Conservation (phyloP, 2,113 vertebrate genomes). For the Marmota flaviventris region DNA sequence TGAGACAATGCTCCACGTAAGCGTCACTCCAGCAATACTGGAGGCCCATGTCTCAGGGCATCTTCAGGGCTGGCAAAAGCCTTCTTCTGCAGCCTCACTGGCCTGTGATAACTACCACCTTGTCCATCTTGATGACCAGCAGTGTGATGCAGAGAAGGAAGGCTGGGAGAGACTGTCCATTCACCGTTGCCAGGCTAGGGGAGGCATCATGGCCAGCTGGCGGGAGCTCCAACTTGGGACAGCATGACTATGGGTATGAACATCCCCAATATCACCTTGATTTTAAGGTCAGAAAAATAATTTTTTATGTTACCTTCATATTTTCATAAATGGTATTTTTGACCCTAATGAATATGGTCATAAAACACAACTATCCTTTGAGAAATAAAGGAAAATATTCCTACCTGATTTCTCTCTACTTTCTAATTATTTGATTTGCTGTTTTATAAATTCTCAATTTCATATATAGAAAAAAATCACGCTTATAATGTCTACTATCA, state of each 20-base stretch:
- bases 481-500: not conserved
- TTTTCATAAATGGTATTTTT: not conserved
- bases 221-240: not conserved
- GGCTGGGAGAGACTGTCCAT: slow-evolving; percentile 90
- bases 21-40: slow-evolving; percentile 91
- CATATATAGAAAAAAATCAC: slow-evolving; percentile 4
- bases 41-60: slow-evolving; percentile 90
- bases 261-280: not conserved
- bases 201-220: not conserved
- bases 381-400: slow-evolving; percentile 1
- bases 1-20: slow-evolving; percentile 93
- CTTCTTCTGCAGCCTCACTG: slow-evolving; percentile 98
- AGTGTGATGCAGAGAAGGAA: slow-evolving; percentile 94
- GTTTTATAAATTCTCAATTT: slow-evolving; percentile 46
- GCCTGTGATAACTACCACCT: slow-evolving; percentile 93
- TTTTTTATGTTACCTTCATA: not conserved
- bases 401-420: not conserved
- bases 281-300: slow-evolving; percentile 45
- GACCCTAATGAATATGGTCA: not conserved
- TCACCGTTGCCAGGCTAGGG: slow-evolving; percentile 78
- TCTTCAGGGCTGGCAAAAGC: slow-evolving; percentile 97
- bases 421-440: slow-evolving; percentile 25
- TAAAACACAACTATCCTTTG: not conserved
- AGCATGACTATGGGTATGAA: not conserved
- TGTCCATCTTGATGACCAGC: slow-evolving; percentile 96